Conservation (phyloP, 2,797 vertebrate species). For the Picus viridis region DNA sequence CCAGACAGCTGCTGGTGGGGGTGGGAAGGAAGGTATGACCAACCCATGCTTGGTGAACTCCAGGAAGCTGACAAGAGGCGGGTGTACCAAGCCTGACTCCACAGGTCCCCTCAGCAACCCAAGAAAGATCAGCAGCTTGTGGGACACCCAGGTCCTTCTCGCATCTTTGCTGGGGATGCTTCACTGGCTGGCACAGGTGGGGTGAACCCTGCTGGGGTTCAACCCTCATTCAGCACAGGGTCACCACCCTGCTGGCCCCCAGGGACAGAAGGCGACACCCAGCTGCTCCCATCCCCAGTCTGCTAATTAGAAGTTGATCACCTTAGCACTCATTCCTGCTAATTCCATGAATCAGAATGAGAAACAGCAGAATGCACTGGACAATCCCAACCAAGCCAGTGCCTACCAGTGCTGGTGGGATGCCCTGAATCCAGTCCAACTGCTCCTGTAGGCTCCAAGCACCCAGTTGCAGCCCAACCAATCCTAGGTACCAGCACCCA, state of each 20-base stretch:
- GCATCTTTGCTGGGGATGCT: neutral
- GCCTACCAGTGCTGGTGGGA: rapidly evolving
- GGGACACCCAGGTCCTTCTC: neutral
- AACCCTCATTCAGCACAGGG: neutral
- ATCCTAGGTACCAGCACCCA: neutral
- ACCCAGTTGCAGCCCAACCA: neutral
- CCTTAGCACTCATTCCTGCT: neutral
- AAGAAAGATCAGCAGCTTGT: rapidly evolving
- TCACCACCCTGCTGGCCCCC: rapidly evolving
- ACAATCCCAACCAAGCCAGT: rapidly evolving
- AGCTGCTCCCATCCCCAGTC: neutral
- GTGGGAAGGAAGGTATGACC: rapidly evolving
- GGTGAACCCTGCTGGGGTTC: neutral
- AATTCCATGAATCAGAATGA: rapidly evolving
- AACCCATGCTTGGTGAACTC: rapidly evolving
- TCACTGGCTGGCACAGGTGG: neutral
- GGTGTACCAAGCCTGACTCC: neutral
- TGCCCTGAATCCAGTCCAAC: neutral
- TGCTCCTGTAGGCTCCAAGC: neutral
- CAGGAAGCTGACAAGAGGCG: neutral
- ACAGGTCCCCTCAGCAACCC: rapidly evolving
- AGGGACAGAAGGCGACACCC: neutral
- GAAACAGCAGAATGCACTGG: rapidly evolving
- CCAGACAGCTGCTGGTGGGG: neutral
- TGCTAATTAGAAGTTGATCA: rapidly evolving